Conservation (phyloP, 2,797 vertebrate genomes). For the Pantherophis vulpinus region DNA sequence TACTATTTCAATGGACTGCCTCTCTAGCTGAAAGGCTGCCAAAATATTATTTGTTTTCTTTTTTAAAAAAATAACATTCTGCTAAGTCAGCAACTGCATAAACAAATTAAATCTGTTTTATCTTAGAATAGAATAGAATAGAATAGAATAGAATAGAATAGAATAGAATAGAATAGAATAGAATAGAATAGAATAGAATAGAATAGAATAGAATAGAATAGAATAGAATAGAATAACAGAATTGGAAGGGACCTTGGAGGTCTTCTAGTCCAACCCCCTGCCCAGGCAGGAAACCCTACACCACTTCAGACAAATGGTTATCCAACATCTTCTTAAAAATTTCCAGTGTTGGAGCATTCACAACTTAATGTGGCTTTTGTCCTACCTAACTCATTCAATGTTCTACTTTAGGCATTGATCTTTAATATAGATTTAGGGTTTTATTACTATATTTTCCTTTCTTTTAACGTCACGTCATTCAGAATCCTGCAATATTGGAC, state of each 20-base stretch:
- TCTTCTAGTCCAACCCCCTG: no score
- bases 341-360: no score
- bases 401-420: not conserved
- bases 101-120: not conserved
- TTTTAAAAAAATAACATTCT: not conserved
- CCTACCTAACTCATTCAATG: not conserved
- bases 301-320: no score
- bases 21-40: not conserved
- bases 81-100: not conserved
- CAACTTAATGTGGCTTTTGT: not conserved
- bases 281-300: no score
- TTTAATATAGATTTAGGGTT: not conserved
- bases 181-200: no score
- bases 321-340: no score
- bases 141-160: no score
- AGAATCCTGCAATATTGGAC: not conserved
- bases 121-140: no score
- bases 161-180: no score
- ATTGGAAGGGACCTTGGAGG: no score
- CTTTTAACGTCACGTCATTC: not conserved
- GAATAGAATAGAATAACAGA: no score
- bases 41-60: not conserved
- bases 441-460: not conserved
- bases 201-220: no score
- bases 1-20: not conserved